Evolutionary conservation across 2,888 invertebrate genomes (phyloP), one percentile per base, ranked within the genome.

Genomic region (Epinotia demarniana): DNA sequence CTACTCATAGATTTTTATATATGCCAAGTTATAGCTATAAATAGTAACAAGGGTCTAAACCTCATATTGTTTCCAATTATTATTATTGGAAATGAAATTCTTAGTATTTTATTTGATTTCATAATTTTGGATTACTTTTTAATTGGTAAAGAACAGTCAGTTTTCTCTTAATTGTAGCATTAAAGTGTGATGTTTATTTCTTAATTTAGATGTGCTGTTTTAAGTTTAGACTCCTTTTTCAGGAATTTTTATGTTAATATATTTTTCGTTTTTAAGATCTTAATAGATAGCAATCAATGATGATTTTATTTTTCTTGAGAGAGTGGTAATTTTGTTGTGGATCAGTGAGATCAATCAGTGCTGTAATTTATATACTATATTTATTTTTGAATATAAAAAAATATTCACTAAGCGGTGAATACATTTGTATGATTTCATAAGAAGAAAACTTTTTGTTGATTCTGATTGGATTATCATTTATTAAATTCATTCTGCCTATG

Each of bases 331-430:
- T 90, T 88, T 87, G 84, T 89, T 90, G 88, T 86, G 86, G 43
- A 87, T 89, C 84, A 85, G 84, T 83, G 83, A 83, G 82, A 81
- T 77, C 86, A 88, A 90, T 91, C 89, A 89, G 84, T 87, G 82
- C 82, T 75, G 16, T 81, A 86, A 85, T 86, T 86, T 87, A 87
- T 87, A 88, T 86, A 87, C 87, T 87, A 85, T 85, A 85, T 82
- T 82, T 83, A 78, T 85, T 88, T 86, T 86, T 84, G 80, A 80
- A 82, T 78, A 78, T 79, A 82, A n/a, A 12, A 61, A 64, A 58
- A 61, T 27, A 16, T n/a, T 33, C 55, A 67, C 55, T 72, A 57
- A 19, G 49, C 61, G 39, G 23, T 63, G 53, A 63, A 58, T 68
- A 60, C n/a, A 53, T 19, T 27, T 49, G 49, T 39, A 64, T 75